These are phyloP conservation scores for Ectemnius cavifrons DNA, from an alignment of 2,888 invertebrate genomes.

Conservation along the genomic window DNA sequence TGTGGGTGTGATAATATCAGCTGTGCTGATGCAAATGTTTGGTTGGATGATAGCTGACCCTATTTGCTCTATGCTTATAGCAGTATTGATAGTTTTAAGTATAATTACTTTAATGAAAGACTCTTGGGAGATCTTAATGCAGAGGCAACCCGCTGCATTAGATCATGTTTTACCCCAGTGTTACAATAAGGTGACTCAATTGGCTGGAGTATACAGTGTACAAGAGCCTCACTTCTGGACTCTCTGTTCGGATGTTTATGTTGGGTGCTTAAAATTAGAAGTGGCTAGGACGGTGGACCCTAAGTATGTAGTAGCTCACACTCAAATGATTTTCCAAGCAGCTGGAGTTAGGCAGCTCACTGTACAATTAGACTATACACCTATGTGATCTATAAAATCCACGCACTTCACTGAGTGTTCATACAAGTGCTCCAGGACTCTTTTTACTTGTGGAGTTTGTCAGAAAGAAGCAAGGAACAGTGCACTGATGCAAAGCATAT, in stretches of 20 bases:
- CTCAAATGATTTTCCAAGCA: conserved; percentile 96
- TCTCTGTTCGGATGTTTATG: conserved; percentile 94
- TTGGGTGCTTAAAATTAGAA: conserved; percentile 96
- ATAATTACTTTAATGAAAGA: conserved; percentile 91
- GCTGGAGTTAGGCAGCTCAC: conserved; percentile 94
- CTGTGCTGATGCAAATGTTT: conserved; percentile 94
- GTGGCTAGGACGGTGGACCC: conserved; percentile 96
- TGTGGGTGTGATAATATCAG: conserved; percentile 97
- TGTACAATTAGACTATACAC: conserved; percentile 95
- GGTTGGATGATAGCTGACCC: conserved; percentile 99
- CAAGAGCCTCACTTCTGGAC: conserved; percentile 99
- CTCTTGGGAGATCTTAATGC: conserved; percentile 94
- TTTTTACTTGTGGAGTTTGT: conserved; percentile 59
- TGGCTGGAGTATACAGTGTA: conserved; percentile 96
- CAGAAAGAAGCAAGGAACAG: conserved; percentile 55
- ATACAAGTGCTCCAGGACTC: conserved; percentile 50
- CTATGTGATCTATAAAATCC: conserved; percentile 81
- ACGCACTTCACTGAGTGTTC: conserved; percentile 45
- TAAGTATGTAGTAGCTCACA: conserved; percentile 94
- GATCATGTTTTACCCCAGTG: conserved; percentile 92
- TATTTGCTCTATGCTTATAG: conserved; percentile 98
- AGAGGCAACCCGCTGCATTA: conserved; percentile 90
- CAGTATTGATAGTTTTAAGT: conserved; percentile 92
- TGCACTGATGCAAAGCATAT: conserved; percentile 54
- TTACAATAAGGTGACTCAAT: conserved; percentile 92